Percentiles rank a stretch among this genome's conserved stretches.
Evolutionary conservation across 2,888 invertebrate species (phyloP).

Genomic region (Oegoconia quadripuncta): DNA sequence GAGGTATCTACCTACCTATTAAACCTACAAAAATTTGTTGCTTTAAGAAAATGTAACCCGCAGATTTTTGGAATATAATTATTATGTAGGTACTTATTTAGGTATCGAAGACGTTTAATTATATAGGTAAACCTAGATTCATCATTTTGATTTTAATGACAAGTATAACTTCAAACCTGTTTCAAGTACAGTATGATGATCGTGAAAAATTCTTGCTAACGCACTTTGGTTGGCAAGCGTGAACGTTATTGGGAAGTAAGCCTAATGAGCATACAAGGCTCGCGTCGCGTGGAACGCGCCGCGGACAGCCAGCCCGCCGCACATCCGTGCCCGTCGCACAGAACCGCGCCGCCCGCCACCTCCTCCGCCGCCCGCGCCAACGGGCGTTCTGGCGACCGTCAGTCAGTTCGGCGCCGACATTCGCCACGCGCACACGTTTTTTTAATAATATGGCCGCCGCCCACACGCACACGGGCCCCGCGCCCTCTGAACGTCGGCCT

Average conservation of each 20-base stretch:
- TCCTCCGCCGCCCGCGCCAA: conserved; percentile 68
- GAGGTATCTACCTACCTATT: too few relatives aligned
- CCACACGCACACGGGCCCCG: conserved; percentile 69
- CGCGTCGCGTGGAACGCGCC: conserved; percentile 61
- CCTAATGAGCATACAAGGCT: conserved; percentile 47
- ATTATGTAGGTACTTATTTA: too few relatives aligned
- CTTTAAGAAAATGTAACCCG: too few relatives aligned
- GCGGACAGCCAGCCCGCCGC: conserved; percentile 44
- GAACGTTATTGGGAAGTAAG: conserved; percentile 4
- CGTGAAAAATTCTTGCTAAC: neutral
- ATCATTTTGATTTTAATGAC: too few relatives aligned
- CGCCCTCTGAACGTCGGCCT: conserved; percentile 69
- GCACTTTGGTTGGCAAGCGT: neutral
- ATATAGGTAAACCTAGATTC: too few relatives aligned
- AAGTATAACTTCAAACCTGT: too few relatives aligned
- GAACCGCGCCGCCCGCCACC: conserved; percentile 66
- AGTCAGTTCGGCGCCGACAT: conserved; percentile 76
- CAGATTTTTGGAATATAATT: too few relatives aligned
- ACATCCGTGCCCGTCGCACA: conserved; percentile 50
- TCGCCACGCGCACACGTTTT: conserved; percentile 67
- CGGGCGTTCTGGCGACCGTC: conserved; percentile 49
- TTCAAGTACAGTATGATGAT: neutral
- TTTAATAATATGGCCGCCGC: conserved; percentile 61
- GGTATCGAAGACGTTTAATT: too few relatives aligned
- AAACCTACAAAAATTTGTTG: too few relatives aligned